A percentile compares a stretch with the other conserved stretches of the same genome.
These are phyloP conservation scores for Bombyx mandarina DNA, from an alignment of 1,140 invertebrate species.

Conservation along the genomic window DNA sequence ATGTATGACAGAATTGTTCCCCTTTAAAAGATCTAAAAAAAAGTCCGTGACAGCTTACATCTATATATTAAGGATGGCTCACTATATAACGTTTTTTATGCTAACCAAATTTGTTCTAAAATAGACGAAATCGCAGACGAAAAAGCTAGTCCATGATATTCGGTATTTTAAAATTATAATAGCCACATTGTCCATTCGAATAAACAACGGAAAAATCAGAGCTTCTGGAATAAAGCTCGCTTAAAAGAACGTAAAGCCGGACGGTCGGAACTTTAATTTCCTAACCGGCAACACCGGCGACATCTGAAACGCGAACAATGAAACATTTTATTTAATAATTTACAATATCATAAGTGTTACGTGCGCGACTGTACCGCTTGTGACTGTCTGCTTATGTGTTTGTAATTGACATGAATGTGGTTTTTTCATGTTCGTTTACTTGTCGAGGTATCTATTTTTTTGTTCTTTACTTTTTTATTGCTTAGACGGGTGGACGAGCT, in stretches of 20 bases:
- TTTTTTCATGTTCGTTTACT: too few species aligned
- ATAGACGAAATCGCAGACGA: too few species aligned
- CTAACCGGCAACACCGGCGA: conserved; percentile 9
- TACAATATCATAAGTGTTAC: neutral
- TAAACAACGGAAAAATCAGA: conserved; percentile 1
- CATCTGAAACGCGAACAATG: conserved; percentile 9
- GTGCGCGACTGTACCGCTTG: neutral
- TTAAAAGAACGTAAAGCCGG: neutral
- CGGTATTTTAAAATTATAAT: too few species aligned
- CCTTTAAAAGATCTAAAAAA: too few species aligned
- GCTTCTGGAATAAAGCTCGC: neutral
- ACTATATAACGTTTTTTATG: too few species aligned
- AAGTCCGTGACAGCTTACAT: too few species aligned
- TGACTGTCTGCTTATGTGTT: conserved; percentile 13
- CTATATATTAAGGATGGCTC: too few species aligned
- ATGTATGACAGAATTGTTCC: too few species aligned
- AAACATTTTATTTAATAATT: conserved; percentile 16
- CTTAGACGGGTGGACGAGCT: too few species aligned
- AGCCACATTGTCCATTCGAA: neutral
- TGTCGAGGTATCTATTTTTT: too few species aligned
- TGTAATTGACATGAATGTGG: neutral
- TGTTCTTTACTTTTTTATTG: neutral
- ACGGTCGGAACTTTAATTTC: conserved; percentile 29
- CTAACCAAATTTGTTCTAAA: too few species aligned
- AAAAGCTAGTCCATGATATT: too few species aligned